Base-by-base conservation (phyloP, 1,140 invertebrate genomes). In the Latrodectus geometricus region DNA sequence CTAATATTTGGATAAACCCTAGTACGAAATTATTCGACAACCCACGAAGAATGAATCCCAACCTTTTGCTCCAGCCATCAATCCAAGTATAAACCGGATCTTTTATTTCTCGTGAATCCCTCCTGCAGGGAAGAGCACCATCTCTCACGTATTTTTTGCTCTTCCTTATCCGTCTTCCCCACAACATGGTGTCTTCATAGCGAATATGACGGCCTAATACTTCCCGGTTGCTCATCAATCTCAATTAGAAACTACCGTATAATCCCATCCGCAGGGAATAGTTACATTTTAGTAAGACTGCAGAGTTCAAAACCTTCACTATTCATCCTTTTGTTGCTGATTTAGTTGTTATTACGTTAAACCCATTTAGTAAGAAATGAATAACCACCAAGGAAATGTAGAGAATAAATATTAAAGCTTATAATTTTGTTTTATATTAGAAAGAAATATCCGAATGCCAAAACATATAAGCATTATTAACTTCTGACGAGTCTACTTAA, bases 151-250 rank as follows among this genome's bases (percentile, higher is more conserved):
- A 15, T 35, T 35, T 35, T 35, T 35, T 35, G 35, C 35, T 35
- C 35, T 15, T 65, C n/a, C 61, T 65, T 65, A 65, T 65, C 61
- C 61, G 14, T 65, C 61, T 65, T 11, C 14, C 61, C 14, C 61
- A 11, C 14, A 65, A 65, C 9, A 35, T 65, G n/a, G 61, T 65
- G 61, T 65, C 61, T 65, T 65, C 61, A 65, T 65, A 65, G 14
- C 61, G 61, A 65, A 65, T 65, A 65, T 65, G 61, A 65, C 61
- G n/a, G 14, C 61, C 61, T 65, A 65, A 65, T 65, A 65, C 61
- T 65, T 65, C n/a, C n/a, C 14, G 5, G n/a, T 14, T 5, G 14
- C 14, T 65, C 61, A 65, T 65, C 61, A 65, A 65, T 65, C 61
- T 65, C 61, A 65, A 65, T 65, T 65, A 65, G 61, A 65, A 14